Evolutionary conservation across 2,797 vertebrate species (phyloP), one percentile per base, ranked within the genome.

Genomic region (Sebastes vulpes): DNA sequence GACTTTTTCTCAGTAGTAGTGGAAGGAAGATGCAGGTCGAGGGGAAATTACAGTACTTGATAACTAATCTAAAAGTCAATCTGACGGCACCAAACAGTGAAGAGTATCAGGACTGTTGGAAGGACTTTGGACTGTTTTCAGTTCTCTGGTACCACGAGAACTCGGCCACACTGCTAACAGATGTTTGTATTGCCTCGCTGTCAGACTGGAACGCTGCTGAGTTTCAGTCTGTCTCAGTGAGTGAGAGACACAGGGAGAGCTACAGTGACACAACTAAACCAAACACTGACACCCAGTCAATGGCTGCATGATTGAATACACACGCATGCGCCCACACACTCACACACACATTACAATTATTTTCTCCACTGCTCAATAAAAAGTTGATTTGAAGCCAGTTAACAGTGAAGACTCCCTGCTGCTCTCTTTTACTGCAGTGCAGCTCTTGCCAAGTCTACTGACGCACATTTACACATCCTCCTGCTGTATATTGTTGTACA

Each of bases 321-420:
- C 65, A 50, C 6, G 3, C 70, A 18, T 35, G 31, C 23, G 6
- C 46, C 35, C 75, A 57, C 67, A 77, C 72, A 46, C 75, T 42
- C 69, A 68, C 16, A 61, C 46, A 77, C 83, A 57, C 20, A 78
- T 59, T 10, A 46, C 38, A 20, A 42, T 73, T 42, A 70, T 82
- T 89, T 79, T 89, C 82, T 88, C 84, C 86, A 91, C 74, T 86
- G 84, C 83, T 95, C 94, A 85, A 95, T 94, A 90, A 76, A 85
- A 78, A 79, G 75, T 90, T 72, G 84, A 93, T 87, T 85, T 72
- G 52, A 65, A 48, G 65, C 75, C 74, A 72, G 86, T 81, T 46
- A 89, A 80, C 69, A 54, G 61, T 58, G 57, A 28, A 50, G 82
- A 79, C 29, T 52, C 74, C 50, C 79, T 31, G 72, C 65, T 75